Evolutionary conservation across 2,888 invertebrate species (phyloP), one percentile per base, ranked within the genome.

Genomic region (Synanthedon myopaeformis): DNA sequence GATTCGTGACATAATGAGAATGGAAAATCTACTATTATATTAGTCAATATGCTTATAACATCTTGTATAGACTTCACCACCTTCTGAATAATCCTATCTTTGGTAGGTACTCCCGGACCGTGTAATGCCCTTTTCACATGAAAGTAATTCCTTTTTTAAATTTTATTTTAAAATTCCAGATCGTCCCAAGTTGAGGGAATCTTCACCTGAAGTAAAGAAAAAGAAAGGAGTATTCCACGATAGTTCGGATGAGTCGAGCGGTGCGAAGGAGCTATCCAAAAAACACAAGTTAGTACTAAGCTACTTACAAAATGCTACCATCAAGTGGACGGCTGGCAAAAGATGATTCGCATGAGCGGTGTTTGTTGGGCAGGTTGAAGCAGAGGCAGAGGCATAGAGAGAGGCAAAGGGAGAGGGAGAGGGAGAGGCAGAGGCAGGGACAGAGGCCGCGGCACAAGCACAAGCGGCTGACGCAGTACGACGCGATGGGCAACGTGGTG

Each of bases 201-300:
- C 87, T 0, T 86, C 88, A 1, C 87, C 87, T 0, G 86, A 87
- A 60, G 70, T 74, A 10, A 86, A 84, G 62, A 88, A 61, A 85
- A 85, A 86, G 63, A 86, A 83, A 56, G 80, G 78, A 0, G 70
- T 81, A 1, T 76, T 84, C 42, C 67, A 76, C 1, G 85, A 82
- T 41, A 86, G 77, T 54, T 82, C 86, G 19, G 82, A 82, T 53
- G 88, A 88, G 57, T 82, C 83, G 1, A 78, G 77, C 14, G 85
- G 76, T 11, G 74, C 75, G 5, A 85, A 82, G 59, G 82, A 85
- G 56, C 80, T 81, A 79, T 62, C 70, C 0, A 69, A 67, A 49
- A 67, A 65, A 57, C 35, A 55, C 55, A 65, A 69, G 63, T 66
- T 56, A 59, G 59, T 49, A 17, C 23, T 10, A 4, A 12, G 13